Evolutionary conservation across 2,888 invertebrate species (phyloP), one percentile per base, ranked within the genome.

Genomic region (Notodonta ziczac): DNA sequence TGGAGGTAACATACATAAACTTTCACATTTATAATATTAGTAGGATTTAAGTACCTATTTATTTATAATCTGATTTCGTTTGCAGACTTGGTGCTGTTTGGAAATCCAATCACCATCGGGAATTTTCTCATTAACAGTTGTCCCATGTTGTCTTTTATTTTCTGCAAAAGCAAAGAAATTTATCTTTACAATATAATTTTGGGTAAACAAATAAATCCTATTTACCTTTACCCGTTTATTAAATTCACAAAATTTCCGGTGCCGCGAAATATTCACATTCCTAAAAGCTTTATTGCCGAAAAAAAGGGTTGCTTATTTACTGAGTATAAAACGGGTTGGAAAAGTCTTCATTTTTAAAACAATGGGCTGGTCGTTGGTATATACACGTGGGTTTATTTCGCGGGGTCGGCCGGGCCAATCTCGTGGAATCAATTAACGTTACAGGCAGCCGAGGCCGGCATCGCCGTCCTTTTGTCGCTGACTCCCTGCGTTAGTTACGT

Each of bases 291-390:
- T 76, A 76, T 80, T 75, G 79, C 74, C 67, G 24, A 24, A 72
- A 80, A 81, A 80, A 85, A 83, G 81, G 83, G 82, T 82, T 72
- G 75, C 73, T 76, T 82, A 81, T 84, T 81, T 82, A 79, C 76
- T 40, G 69, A 73, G 24, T 24, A 69, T 68, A 69, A 73, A 72
- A 62, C 57, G 73, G 67, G 66, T 72, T 62, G 35, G 35, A 3
- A 35, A 35, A 7, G 78, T 81, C 82, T 82, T 81, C 70, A 84
- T 85, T 85, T 85, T 85, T 84, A 73, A 83, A 85, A 82, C 80
- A 82, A 85, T 81, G 73, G 66, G 67, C 13, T 4, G 42, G 60
- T 16, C 53, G 53, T 12, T 32, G 58, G 56, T 39, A 35, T 35
- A 35, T 2, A 7, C 5, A 79, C 70, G 77, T 69, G 59, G 72